Conservation (phyloP, 2,113 vertebrate species). For the Chaenocephalus aceratus region DNA sequence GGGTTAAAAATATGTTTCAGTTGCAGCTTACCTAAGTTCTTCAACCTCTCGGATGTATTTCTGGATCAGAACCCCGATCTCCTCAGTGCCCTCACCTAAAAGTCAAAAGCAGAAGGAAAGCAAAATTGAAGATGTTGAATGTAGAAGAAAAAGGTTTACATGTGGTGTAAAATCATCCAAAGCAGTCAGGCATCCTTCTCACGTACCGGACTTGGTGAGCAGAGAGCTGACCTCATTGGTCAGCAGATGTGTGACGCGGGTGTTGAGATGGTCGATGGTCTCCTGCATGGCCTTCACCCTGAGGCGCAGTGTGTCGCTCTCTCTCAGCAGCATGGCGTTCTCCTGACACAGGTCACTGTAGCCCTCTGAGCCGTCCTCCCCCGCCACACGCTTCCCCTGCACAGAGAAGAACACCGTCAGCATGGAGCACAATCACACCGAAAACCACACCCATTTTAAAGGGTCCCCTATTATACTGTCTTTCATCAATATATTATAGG, state of each 20-base stretch:
- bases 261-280: constrained; percentile 95
- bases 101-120: neutral
- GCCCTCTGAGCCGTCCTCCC: constrained; percentile 90
- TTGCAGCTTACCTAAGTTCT: constrained; percentile 88
- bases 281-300: constrained; percentile 98
- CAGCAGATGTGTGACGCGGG: constrained; percentile 92
- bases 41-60: constrained; percentile 98
- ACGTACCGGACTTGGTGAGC: constrained; percentile 92
- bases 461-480: no score
- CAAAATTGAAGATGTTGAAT: neutral
- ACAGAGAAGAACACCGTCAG: constrained; percentile 2
- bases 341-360: constrained; percentile 94
- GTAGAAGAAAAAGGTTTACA: neutral
- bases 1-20: no score
- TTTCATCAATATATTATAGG: no score
- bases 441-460: neutral
- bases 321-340: constrained; percentile 94
- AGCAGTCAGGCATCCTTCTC: neutral
- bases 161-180: neutral
- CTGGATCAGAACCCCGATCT: constrained; percentile 93
- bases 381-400: constrained; percentile 93
- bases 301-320: constrained; percentile 90
- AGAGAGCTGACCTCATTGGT: constrained; percentile 92
- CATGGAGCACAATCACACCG: neutral
- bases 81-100: constrained; percentile 91